These are phyloP conservation scores for Mystacides longicornis DNA, from an alignment of 2,888 invertebrate genomes.

Conservation along the genomic window DNA sequence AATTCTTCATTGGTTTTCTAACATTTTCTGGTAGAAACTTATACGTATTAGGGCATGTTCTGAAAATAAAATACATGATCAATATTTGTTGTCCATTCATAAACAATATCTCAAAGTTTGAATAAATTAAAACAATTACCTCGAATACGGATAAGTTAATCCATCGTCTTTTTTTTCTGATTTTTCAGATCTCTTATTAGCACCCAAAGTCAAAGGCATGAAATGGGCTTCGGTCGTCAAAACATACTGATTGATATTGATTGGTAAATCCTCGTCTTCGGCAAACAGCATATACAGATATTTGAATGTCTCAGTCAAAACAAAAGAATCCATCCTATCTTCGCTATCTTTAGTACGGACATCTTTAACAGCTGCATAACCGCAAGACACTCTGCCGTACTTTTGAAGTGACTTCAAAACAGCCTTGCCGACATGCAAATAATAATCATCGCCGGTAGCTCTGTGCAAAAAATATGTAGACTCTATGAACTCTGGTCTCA, in stretches of 20 bases:
- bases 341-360: constrained; percentile 85
- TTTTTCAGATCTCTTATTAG: constrained; percentile 48
- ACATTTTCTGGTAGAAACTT: constrained; percentile 78
- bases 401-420: constrained; percentile 84
- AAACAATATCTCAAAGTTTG: no score
- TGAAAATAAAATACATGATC: constrained; percentile 28
- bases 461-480: constrained; percentile 95
- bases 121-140: constrained; percentile 30
- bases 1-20: constrained; percentile 73
- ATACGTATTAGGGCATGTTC: constrained; percentile 80
- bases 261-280: constrained; percentile 72
- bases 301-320: constrained; percentile 95
- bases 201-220: constrained; percentile 76
- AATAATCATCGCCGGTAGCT: constrained; percentile 94
- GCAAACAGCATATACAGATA: constrained; percentile 92
- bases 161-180: constrained; percentile 38
- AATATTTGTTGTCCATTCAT: no score
- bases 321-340: constrained; percentile 97
- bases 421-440: constrained; percentile 81
- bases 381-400: constrained; percentile 89
- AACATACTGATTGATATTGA: constrained; percentile 80
- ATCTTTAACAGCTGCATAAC: constrained; percentile 96
- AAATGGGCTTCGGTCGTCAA: constrained; percentile 95
- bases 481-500: constrained; percentile 95
- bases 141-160: constrained; percentile 25